These are phyloP conservation scores for Sigmodon hispidus DNA, from an alignment of 2,113 vertebrate genomes.

Conservation along the genomic window DNA sequence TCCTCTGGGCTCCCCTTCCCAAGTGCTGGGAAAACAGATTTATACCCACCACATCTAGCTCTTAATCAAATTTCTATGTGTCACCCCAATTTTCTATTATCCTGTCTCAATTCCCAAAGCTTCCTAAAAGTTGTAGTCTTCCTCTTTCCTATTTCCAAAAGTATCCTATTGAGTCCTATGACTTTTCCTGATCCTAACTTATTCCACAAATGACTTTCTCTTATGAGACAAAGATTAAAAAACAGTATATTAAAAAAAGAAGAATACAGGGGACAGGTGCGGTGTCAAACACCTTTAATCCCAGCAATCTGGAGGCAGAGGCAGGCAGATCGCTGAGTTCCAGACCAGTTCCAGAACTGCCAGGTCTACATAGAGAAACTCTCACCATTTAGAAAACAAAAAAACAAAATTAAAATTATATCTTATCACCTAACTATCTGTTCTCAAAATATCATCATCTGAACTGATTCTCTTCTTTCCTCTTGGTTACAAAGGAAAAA, in stretches of 20 bases:
- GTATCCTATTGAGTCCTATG: neutral
- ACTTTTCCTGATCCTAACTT: conserved; percentile 11
- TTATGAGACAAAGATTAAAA: conserved; percentile 27
- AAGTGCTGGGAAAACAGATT: neutral
- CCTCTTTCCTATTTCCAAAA: conserved; percentile 3
- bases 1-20: neutral
- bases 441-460: conserved; percentile 31
- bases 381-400: neutral
- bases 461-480: conserved; percentile 36
- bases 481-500: neutral
- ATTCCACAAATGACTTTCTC: conserved; percentile 16
- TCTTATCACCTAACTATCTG: conserved; percentile 19
- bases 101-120: conserved; percentile 3
- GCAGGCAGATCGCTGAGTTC: neutral
- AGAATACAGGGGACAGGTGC: neutral
- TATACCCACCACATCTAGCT: neutral
- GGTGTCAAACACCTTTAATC: neutral
- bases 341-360: neutral
- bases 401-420: neutral
- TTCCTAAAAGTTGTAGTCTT: neutral
- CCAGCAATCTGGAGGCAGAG: neutral
- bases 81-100: conserved; percentile 9
- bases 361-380: neutral
- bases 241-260: conserved; percentile 38
- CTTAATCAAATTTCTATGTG: neutral